Evolutionary conservation across 1,140 invertebrate genomes (phyloP).

Genomic region (Drosophila repletoides): DNA sequence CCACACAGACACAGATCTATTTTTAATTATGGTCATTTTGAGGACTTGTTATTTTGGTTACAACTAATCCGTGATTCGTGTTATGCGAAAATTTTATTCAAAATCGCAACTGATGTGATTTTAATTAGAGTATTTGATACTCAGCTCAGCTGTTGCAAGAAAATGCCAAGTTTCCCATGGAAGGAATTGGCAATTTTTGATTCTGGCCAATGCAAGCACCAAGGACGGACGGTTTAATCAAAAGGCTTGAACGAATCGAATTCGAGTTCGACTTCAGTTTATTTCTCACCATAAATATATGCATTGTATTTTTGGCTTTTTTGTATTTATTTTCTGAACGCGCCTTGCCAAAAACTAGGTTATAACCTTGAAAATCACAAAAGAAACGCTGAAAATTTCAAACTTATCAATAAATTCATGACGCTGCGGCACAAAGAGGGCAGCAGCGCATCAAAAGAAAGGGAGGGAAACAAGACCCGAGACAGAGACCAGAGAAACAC

Average conservation of each 20-base stretch:
- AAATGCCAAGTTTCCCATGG: neutral
- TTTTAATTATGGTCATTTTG: constrained; percentile 74
- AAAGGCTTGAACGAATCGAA: constrained; percentile 60
- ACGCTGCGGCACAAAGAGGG: constrained; percentile 30
- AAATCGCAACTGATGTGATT: constrained; percentile 66
- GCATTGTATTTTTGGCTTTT: constrained; percentile 30
- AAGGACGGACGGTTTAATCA: constrained; percentile 55
- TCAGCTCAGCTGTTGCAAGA: no score
- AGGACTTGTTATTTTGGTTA: constrained; percentile 39
- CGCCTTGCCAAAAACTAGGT: constrained; percentile 64
- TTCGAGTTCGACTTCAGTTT: constrained; percentile 56
- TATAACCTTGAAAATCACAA: constrained; percentile 76
- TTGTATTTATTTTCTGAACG: constrained; percentile 13
- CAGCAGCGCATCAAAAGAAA: constrained; percentile 43
- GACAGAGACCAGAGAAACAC: constrained; percentile 10
- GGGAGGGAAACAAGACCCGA: constrained; percentile 34
- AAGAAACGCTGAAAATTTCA: constrained; percentile 62
- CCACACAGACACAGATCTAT: constrained; percentile 61
- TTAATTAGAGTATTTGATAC: constrained; percentile 49
- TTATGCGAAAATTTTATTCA: constrained; percentile 33
- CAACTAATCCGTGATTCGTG: constrained; percentile 34
- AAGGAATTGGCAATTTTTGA: neutral
- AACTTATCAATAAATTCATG: constrained; percentile 67
- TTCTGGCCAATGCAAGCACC: constrained; percentile 27
- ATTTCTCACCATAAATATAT: constrained; percentile 73